These are phyloP conservation scores for Euschistus heros DNA, from an alignment of 1,140 invertebrate species.

Conservation along the genomic window DNA sequence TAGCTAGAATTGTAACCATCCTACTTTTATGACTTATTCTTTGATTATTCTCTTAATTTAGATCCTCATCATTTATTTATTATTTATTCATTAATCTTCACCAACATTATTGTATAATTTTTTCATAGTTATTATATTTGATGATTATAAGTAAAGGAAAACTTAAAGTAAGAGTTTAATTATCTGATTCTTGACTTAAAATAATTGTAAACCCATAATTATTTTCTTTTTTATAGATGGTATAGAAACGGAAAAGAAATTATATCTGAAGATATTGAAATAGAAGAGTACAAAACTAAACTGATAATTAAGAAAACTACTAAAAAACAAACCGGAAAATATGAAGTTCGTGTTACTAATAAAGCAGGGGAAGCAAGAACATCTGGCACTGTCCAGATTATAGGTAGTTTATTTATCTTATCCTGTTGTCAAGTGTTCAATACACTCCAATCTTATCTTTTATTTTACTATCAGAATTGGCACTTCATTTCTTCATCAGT, in stretches of 20 bases:
- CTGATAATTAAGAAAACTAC: conserved; percentile 56
- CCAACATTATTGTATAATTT: too few species aligned
- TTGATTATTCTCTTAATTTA: too few species aligned
- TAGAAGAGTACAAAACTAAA: conserved; percentile 52
- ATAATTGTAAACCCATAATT: neutral
- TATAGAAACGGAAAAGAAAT: conserved; percentile 76
- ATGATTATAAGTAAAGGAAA: neutral
- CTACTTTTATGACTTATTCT: too few species aligned
- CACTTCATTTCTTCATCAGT: too few species aligned
- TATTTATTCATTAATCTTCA: too few species aligned
- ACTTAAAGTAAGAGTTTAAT: neutral
- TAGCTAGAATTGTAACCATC: too few species aligned
- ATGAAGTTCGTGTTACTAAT: conserved; percentile 69
- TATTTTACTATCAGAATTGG: too few species aligned
- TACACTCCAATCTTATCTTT: too few species aligned
- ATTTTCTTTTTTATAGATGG: conserved; percentile 45
- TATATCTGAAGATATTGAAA: conserved; percentile 52
- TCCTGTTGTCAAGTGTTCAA: too few species aligned
- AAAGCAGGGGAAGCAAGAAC: conserved; percentile 63
- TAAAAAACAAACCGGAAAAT: conserved; percentile 70
- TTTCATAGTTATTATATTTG: too few species aligned
- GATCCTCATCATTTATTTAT: too few species aligned
- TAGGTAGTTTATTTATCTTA: conserved; percentile 31
- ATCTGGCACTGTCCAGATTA: conserved; percentile 56
- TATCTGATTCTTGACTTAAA: neutral